Evolutionary conservation across 2,888 invertebrate species (phyloP), one percentile per base, ranked within the genome.

Genomic region (Apomyelois bistriatella): DNA sequence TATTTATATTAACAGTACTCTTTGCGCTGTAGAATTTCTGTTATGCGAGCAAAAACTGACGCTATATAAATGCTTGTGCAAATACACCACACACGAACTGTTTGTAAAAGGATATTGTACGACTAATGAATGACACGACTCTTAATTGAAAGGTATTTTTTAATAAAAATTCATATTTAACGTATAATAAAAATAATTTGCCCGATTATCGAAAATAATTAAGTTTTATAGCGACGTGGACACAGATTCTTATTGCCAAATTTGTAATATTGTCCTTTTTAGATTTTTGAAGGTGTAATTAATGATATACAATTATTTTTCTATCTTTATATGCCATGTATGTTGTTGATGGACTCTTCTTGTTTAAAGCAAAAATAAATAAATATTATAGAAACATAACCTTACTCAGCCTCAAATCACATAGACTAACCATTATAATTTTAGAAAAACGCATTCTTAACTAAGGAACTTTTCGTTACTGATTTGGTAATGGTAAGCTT

Each of bases 1-100:
- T 55, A 55, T 58, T 58, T 59, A 55, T 56, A 59, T 47, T 57
- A 53, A 50, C 53, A 55, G 41, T 41, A 37, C 36, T 56, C 5
- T 50, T 38, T 12, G 13, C 13, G 28, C 46, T 52, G 32, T 52
- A 52, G 53, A 56, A 66, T 72, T 68, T 61, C 52, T 61, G 60
- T 61, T 54, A 46, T 47, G 46, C 50, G 48, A 48, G 55, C 53
- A 70, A 68, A 68, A 68, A 65, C 58, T 56, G 52, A 57, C 52
- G 53, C 22, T 22, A 62, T 37, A 63, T 58, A 64, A 58, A 65
- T 64, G 65, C 68, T 72, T 64, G 64, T 68, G 66, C 60, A 66
- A 65, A 71, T 70, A 62, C 59, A 52, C 61, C 54, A 55, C 65
- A 67, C 67, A 60, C 61, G 52, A 64, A 55, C 49, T 42, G 48